Base-by-base conservation (phyloP, 2,888 invertebrate species). In the Coenonympha arcania region DNA sequence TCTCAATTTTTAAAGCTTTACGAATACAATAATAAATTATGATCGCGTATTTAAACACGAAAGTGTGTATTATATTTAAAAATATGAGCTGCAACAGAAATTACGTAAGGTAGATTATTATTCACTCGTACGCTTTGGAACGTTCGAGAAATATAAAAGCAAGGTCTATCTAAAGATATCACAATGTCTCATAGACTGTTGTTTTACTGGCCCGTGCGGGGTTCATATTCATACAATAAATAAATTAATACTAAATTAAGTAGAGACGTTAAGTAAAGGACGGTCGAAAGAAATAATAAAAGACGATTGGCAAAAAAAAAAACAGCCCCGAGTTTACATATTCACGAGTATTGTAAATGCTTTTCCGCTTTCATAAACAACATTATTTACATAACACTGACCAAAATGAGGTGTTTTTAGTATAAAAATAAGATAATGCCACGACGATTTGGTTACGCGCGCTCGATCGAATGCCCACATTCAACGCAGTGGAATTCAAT, bases 1-100 rank as follows among this genome's bases (percentile, higher is more conserved):
- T 86, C 85, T 86, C 85, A 83, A 81, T 73, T 75, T 73, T 85
- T 80, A 85, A 85, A 81, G 80, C 80, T 80, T 78, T 68, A 71
- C 64, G 73, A 79, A 80, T 78, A 80, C 73, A 67, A 73, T 71
- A 76, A 73, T 76, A 37, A 73, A 74, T n/a, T n/a, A n/a, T n/a
- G 31, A 47, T 52, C 68, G 68, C 66, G 52, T 66, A 62, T 57
- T n/a, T n/a, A n/a, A n/a, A n/a, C 61, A 57, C 45, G 45, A 20
- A 56, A 59, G 60, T 56, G 58, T 61, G 64, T 34, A 11, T 18
- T 49, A 30, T 31, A 44, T 55, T 44, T 47, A 54, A 54, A 50
- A 56, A 57, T 46, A 43, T 53, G 64, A 74, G 75, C 73, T 76
- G 76, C 73, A 71, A 69, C 62, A 65, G 64, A 71, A 70, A 70